Evolutionary conservation across 2,888 invertebrate genomes (phyloP).

Genomic region (Pristionchus maxplancki): DNA sequence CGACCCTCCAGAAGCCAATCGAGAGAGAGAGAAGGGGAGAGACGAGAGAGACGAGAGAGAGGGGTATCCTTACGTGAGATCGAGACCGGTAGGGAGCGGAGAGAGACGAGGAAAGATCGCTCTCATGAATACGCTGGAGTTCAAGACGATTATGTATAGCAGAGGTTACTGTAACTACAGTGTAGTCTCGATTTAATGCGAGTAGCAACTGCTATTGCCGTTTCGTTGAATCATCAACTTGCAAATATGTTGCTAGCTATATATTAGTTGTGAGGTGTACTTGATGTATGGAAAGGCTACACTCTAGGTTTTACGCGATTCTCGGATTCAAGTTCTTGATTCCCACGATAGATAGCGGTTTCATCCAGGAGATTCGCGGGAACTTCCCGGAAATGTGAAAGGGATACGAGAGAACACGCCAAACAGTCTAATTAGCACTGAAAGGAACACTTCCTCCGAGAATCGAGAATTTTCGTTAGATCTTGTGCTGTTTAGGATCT

Average conservation of each 20-base stretch:
- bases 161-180: neutral
- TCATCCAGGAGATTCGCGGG: neutral
- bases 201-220: too few relatives aligned
- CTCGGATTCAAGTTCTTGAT: neutral
- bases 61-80: conserved; percentile 22
- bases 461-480: neutral
- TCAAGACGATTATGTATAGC: neutral
- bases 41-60: neutral
- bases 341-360: conserved; percentile 28
- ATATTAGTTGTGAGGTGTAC: too few relatives aligned
- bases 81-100: conserved; percentile 22
- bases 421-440: neutral
- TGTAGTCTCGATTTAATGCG: neutral
- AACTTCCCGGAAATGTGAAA: conserved; percentile 8
- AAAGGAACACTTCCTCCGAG: neutral
- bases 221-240: too few relatives aligned
- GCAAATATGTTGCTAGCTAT: too few relatives aligned
- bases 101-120: conserved; percentile 8
- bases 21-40: conserved; percentile 11
- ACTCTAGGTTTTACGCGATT: neutral
- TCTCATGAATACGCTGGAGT: neutral
- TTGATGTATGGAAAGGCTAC: too few relatives aligned
- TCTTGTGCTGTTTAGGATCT: too few relatives aligned
- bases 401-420: neutral
- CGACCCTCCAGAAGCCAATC: conserved; percentile 38